Percentiles rank a stretch among this genome's conserved stretches.
Conservation (phyloP, 2,113 vertebrate species). For the Psittacara wagleri region DNA sequence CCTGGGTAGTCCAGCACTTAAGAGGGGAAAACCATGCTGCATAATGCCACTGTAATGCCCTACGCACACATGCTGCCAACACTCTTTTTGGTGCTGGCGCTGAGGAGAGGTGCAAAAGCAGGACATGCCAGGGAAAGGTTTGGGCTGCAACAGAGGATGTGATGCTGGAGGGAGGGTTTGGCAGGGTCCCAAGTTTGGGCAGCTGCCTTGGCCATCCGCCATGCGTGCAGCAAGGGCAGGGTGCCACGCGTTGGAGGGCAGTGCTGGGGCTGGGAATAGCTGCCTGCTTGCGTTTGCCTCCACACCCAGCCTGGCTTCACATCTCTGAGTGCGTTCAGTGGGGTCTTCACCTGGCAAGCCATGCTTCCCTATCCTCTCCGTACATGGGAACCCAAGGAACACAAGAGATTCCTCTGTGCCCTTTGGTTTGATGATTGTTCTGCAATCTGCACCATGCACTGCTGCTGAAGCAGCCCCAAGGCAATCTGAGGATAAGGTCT, state of each 20-base stretch:
- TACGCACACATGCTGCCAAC: rapidly evolving
- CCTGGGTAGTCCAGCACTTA: rapidly evolving
- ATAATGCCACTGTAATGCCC: rapidly evolving
- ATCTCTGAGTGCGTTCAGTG: not conserved
- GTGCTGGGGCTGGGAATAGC: not conserved
- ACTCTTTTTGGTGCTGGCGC: rapidly evolving
- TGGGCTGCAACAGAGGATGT: not conserved
- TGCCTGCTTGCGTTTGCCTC: rapidly evolving
- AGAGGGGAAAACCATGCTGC: not conserved
- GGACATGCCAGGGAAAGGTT: not conserved
- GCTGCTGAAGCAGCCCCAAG: not conserved
- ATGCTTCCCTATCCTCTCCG: not conserved
- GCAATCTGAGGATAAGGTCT: not conserved
- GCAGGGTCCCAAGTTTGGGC: not conserved
- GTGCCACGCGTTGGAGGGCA: not conserved
- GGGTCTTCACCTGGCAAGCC: not conserved
- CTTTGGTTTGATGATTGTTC: not conserved
- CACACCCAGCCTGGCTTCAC: not conserved
- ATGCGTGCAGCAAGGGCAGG: rapidly evolving
- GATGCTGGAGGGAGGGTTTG: not conserved
- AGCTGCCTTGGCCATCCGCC: not conserved
- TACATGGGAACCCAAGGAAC: not conserved
- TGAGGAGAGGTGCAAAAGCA: not conserved
- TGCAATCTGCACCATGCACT: rapidly evolving
- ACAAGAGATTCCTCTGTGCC: not conserved